These are phyloP conservation scores for Xylophagus ater DNA, from an alignment of 2,888 invertebrate species.

Conservation along the genomic window DNA sequence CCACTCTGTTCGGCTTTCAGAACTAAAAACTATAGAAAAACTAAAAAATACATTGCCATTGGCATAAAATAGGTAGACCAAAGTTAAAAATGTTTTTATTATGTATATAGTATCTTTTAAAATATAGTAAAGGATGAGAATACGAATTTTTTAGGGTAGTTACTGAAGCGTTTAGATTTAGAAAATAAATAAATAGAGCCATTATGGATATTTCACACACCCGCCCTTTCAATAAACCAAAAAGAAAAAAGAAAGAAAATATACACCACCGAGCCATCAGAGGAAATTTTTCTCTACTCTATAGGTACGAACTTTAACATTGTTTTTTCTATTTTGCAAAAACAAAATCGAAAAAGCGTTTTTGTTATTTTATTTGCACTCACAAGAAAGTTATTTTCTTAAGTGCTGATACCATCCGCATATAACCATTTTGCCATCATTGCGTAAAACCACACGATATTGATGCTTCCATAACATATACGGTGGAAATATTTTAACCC, in stretches of 20 bases:
- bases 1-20: neutral
- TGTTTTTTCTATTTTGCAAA: conserved; percentile 4
- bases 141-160: too few relatives aligned
- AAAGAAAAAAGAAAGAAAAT: too few relatives aligned
- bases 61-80: too few relatives aligned
- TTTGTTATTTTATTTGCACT: conserved; percentile 9
- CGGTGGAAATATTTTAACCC: too few relatives aligned
- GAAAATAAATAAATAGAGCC: conserved; percentile 16
- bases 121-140: neutral
- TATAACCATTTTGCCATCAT: conserved; percentile 4
- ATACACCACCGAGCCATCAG: too few relatives aligned
- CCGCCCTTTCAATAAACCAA: neutral
- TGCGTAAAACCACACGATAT: too few relatives aligned
- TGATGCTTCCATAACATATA: too few relatives aligned
- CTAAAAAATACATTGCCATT: too few relatives aligned
- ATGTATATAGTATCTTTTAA: neutral
- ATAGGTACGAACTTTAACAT: too few relatives aligned
- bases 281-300: too few relatives aligned
- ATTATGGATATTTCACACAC: conserved; percentile 10
- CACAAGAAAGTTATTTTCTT: conserved; percentile 10
- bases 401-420: conserved; percentile 4
- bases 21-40: too few relatives aligned
- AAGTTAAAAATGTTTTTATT: neutral
- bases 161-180: conserved; percentile 16
- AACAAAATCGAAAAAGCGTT: conserved; percentile 6